Evolutionary conservation across 2,797 vertebrate species (phyloP).

Genomic region (Bradypodion pumilum): DNA sequence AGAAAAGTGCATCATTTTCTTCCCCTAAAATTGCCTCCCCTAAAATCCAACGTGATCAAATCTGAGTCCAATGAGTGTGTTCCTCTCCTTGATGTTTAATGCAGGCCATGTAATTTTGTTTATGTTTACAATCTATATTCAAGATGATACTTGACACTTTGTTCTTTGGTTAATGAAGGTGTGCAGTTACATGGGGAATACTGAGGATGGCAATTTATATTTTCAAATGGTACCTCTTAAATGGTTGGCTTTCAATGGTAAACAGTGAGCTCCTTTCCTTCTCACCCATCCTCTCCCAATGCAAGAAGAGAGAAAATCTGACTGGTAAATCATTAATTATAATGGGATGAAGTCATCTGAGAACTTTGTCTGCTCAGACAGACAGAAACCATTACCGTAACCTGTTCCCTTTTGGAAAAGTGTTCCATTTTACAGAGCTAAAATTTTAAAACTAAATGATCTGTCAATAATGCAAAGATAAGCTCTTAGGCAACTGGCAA

Average conservation of each 20-base stretch:
- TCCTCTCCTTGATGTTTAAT: conserved; percentile 12
- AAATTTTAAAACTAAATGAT: neutral
- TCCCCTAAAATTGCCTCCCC: too few species aligned
- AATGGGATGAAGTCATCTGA: neutral
- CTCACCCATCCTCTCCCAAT: neutral
- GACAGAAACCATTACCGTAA: neutral
- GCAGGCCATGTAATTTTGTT: neutral
- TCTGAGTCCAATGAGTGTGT: conserved; percentile 36
- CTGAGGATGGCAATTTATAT: neutral
- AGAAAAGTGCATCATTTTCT: too few species aligned
- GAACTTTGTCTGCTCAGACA: neutral
- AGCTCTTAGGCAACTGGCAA: neutral
- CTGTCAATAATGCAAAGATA: neutral
- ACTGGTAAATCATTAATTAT: conserved; percentile 1
- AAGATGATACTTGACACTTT: neutral
- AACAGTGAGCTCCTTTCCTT: neutral
- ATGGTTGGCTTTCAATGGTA: neutral
- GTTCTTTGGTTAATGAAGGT: neutral
- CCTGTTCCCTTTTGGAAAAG: neutral
- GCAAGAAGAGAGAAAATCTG: neutral
- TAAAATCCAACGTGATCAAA: too few species aligned
- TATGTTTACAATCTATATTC: conserved; percentile 10
- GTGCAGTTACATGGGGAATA: neutral
- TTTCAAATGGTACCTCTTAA: neutral
- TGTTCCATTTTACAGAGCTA: neutral